Percentiles rank a stretch among this genome's conserved stretches.
These are phyloP conservation scores for Scaptomyza reducta DNA, from an alignment of 2,888 invertebrate genomes.

Conservation along the genomic window DNA sequence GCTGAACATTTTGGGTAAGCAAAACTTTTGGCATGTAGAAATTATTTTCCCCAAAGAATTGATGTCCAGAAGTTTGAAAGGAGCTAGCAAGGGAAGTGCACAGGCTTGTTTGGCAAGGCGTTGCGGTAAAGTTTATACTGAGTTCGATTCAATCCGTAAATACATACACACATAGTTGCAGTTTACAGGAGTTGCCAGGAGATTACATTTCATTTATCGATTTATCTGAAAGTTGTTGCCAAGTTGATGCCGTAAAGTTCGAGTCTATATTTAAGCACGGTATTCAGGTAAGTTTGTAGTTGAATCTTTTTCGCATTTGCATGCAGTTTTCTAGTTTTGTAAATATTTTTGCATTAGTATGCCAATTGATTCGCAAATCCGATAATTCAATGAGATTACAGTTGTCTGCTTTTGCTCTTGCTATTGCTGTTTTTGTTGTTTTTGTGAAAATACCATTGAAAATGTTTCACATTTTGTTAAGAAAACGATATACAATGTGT, in stretches of 20 bases:
- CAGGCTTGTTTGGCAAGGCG: constrained; percentile 12
- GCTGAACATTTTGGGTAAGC: constrained; percentile 22
- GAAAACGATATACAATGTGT: constrained; percentile 45
- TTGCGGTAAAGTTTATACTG: constrained; percentile 58
- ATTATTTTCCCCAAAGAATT: constrained; percentile 50
- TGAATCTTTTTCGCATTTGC: constrained; percentile 69
- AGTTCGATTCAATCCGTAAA: constrained; percentile 38
- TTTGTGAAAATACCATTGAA: constrained; percentile 18
- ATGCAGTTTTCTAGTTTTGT: constrained; percentile 44
- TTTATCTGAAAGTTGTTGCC: constrained; percentile 57
- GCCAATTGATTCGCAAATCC: constrained; percentile 70
- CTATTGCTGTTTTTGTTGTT: constrained; percentile 1
- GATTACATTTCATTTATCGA: constrained; percentile 76
- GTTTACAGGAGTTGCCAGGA: constrained; percentile 31
- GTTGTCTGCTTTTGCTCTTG: constrained; percentile 14
- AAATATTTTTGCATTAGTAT: constrained; percentile 63
- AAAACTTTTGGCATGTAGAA: constrained; percentile 58
- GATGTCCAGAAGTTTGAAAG: constrained; percentile 56
- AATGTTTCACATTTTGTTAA: constrained; percentile 41
- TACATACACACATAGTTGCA: constrained; percentile 31
- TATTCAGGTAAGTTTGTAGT: constrained; percentile 52
- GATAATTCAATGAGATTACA: constrained; percentile 69
- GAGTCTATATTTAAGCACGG: neutral
- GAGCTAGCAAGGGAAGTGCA: neutral
- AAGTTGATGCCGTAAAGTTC: constrained; percentile 61